Base-by-base conservation (phyloP, 2,888 invertebrate species). In the Mechanitis messenoides region DNA sequence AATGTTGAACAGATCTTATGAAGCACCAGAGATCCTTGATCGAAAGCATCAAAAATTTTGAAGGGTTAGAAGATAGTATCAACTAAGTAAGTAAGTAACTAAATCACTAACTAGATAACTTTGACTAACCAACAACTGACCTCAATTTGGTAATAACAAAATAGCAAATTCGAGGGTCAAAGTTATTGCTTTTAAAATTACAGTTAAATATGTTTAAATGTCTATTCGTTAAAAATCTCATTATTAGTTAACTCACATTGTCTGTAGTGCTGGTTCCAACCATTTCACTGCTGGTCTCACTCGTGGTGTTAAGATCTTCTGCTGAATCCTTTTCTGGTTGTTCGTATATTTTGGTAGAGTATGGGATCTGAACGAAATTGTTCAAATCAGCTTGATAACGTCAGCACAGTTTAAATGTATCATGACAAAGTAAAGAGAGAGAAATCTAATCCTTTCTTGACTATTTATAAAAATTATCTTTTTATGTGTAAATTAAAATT, bases 251-350 rank as follows among this genome's bases (percentile, higher is more conserved):
- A 46, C 60, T 60, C 66, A 79, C 80, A 69, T 77, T 78, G 2
- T 80, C 81, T 42, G 75, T 75, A 1, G 72, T 63, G 58, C 78
- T 83, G 2, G 81, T 80, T 0, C 78, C 80, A 0, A 66, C 67
- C 12, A 80, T 80, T 3, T 69, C 79, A 54, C 77, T 83, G 68
- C 81, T 85, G 0, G 77, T 77, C 3, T 79, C 86, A 66, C 82
- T 87, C 62, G 72, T 76, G 7, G 77, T 79, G 59, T 76, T 76
- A 47, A 80, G 46, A 1, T 81, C 82, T 38, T 83, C 85, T 0
- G 70, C 68, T 0, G 87, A 86, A 53, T 86, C 87, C 60, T 83
- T 85, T 63, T 84, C 87, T 0, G 87, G 84, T 2, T 76, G 80
- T 6, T 85, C 85, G 60, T 78, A 79, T 46, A 75, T 70, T 64